Percentiles rank a stretch among this genome's conserved stretches.
Conservation (phyloP, 2,113 vertebrate genomes). For the Muntiacus muntjak region DNA sequence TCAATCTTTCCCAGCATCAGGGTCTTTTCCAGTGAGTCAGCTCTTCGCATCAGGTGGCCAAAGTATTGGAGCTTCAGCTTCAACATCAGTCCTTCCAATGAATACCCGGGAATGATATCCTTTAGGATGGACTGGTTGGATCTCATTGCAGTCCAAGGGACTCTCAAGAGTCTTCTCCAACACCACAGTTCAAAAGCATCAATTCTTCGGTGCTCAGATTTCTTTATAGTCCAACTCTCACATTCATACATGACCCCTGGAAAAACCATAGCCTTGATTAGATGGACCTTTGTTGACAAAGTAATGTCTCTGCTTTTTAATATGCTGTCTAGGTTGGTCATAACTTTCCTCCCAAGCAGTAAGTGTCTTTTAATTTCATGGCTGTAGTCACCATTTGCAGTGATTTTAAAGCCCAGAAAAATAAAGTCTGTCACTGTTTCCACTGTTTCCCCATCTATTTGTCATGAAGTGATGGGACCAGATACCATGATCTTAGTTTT, state of each 20-base stretch:
- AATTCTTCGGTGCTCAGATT: rapidly evolving
- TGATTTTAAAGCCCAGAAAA: not conserved
- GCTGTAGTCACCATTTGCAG: not conserved
- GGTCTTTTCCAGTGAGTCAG: not conserved
- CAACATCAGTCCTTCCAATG: not conserved
- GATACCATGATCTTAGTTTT: not conserved
- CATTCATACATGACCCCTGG: not conserved
- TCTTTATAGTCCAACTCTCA: not conserved
- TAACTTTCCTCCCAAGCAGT: not conserved
- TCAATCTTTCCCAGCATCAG: not conserved
- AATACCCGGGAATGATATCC: not conserved
- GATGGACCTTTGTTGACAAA: rapidly evolving
- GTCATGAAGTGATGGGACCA: rapidly evolving
- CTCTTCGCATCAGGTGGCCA: not conserved
- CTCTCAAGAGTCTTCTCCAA: not conserved
- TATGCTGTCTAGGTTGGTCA: not conserved
- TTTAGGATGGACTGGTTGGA: not conserved
- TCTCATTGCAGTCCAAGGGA: not conserved
- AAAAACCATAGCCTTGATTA: not conserved
- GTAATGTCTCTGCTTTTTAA: not conserved
- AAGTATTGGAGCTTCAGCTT: not conserved
- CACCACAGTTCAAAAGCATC: not conserved
- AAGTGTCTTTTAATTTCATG: not conserved
- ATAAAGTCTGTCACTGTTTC: not conserved
- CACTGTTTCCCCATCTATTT: not conserved